Conservation (phyloP, 2,888 invertebrate species). For the Serrognathus titanus region DNA sequence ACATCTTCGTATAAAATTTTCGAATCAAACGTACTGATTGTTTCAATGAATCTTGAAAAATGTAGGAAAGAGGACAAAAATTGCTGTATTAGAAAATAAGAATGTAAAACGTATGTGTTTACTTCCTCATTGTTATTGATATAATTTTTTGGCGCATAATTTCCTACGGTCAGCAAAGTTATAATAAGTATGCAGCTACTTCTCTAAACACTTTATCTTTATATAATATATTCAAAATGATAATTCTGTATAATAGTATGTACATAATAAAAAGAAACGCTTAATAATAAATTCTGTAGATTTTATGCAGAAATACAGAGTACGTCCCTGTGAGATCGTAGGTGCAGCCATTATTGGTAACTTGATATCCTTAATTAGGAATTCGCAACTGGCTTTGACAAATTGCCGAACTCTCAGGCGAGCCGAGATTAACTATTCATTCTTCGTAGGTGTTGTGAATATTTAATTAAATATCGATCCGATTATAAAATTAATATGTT, state of each 20-base stretch:
- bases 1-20: no score
- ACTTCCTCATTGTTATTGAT: no score
- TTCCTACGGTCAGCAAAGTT: no score
- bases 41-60: no score
- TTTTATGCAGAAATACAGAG: not conserved
- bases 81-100: no score
- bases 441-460: slow-evolving; percentile 14
- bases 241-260: not conserved
- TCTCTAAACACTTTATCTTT: no score
- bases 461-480: slow-evolving; percentile 19
- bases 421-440: slow-evolving; percentile 14
- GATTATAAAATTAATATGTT: slow-evolving; percentile 18
- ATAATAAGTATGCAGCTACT: no score
- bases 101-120: no score
- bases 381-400: slow-evolving; percentile 30
- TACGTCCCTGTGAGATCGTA: slow-evolving; percentile 6
- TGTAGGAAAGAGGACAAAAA: no score
- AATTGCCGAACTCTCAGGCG: slow-evolving; percentile 25
- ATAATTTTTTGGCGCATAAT: no score
- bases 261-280: not conserved
- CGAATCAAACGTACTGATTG: no score
- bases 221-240: no score
- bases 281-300: not conserved
- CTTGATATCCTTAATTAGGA: slow-evolving; percentile 30
- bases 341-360: slow-evolving; percentile 25